Base-by-base conservation (phyloP, 2,888 invertebrate species). In the Cataglyphis albicans region DNA sequence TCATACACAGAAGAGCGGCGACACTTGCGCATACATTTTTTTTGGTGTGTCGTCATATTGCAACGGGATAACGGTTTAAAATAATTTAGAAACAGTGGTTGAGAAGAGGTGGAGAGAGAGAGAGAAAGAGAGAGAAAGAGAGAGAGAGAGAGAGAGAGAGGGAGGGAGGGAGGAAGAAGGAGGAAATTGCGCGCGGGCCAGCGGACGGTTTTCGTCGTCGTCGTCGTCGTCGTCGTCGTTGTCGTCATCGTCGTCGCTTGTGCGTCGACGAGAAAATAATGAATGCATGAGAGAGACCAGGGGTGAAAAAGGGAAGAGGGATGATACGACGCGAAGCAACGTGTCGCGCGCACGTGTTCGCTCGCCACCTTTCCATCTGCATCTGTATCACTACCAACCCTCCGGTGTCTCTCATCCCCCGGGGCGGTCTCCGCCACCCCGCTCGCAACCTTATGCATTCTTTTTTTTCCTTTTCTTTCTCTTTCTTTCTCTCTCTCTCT, bases 201-300 rank as follows among this genome's bases (percentile, higher is more conserved):
- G 52, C 57, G 41, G 61, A 35, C 48, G 64, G 52, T 75, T 64
- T 52, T 55, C 81, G 81, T 80, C n/a, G 29, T 52, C 57, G 52
- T 80, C n/a, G 29, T 52, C 57, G 52, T 38, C 57, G 25, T 18
- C 38, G 59, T n/a, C 25, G 38, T n/a, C 41, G n/a, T 12, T 74
- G 68, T 44, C 65, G 75, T 70, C 35, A 81, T 70, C 73, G 41
- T 68, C 74, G 80, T 81, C 78, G 82, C 80, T 65, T 59, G 57
- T 59, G 57, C 64, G 83, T 83, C 82, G 84, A 87, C 88, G 90
- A 88, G 88, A 90, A 88, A 90, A 88, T 89, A 89, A 89, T 85
- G 90, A 89, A 88, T 88, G 88, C 84, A 87, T 76, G 83, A 85
- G 84, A 78, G 84, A 65, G 55, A 10, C 52, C 41, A 63, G 68